Base-by-base conservation (phyloP, 23 tunicate genomes). In the Oikopleura albicans region DNA sequence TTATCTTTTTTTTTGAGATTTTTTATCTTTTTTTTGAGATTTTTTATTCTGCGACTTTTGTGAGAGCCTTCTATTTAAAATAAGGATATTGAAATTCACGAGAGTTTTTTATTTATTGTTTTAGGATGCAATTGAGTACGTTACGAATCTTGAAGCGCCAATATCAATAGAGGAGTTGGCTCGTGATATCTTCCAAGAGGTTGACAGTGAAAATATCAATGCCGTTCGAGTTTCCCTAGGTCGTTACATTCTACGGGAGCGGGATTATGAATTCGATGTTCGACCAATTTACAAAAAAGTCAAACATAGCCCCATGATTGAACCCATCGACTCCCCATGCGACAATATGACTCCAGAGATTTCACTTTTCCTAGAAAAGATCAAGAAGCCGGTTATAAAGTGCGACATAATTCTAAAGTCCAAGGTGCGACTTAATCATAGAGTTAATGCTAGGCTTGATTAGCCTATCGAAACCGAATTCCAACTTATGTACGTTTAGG, bases 121-220 rank as follows among this genome's bases (percentile, higher is more conserved):
- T 71, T 31, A 71, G 79, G 79, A 71, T 71, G 79, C 79, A 37
- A 71, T 71, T 37, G 79, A 71, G 31, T 71, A 71, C 37, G 79
- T 71, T 2, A 71, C 4, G 31, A 71, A 29, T 29, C 79, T 71
- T 29, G 36, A 71, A 29, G 79, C 35, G 37, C 79, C 79, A 29
- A 71, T 71, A 12, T 71, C 34, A 34, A 4, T 71, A 22, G 27
- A 16, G 34, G 33, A 27, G 31, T 29, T 71, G 2, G 79, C 79
- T 71, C 79, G 35, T 22, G 79, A 71, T 29, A 71, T 71, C 35
- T 71, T 71, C 35, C 79, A 71, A 71, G 34, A 71, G 31, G 79
- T 71, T 29, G 79, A 71, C 37, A 37, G 31, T 2, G 79, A 71
- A 71, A 71, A 71, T 71, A 71, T 71, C 37, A 71, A 71, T 12